phyloP scores from a whole-genome alignment of 30 jellyfish, hydroid and myxozoan genomes.

The Nemopilema nomurai region DNA sequence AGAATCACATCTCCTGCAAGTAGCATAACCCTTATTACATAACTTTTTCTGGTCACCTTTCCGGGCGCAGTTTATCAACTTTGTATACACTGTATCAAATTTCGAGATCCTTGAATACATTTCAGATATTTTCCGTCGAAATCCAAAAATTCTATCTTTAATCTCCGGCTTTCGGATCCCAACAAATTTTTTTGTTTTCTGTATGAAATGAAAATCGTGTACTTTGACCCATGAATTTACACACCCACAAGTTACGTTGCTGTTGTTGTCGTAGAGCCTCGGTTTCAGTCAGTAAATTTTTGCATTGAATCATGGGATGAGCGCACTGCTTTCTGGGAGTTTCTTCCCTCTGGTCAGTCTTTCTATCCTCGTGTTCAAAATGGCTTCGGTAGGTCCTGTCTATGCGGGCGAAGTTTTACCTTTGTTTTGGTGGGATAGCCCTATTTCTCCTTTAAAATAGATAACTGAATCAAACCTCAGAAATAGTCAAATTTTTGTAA shows the following conservation, averaged over 20 bases:
- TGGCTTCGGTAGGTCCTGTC: conserved; percentile 51
- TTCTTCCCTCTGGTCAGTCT: conserved; percentile 21
- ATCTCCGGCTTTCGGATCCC: not conserved
- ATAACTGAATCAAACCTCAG: too few relatives aligned
- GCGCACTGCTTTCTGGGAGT: conserved; percentile 57
- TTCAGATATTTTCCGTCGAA: not conserved
- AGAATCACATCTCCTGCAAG: conserved; percentile 2
- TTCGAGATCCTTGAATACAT: conserved; percentile 3
- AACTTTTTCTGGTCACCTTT: not conserved
- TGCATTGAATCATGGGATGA: not conserved
- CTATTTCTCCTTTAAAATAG: not conserved
- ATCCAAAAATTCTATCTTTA: too few relatives aligned
- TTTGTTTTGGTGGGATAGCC: not conserved
- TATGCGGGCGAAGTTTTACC: not conserved
- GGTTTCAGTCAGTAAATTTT: not conserved
- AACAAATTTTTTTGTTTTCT: not conserved
- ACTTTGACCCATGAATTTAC: conserved; percentile 27
- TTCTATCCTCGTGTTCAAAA: conserved; percentile 74
- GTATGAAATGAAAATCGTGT: not conserved
- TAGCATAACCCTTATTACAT: not conserved
- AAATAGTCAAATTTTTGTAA: too few relatives aligned
- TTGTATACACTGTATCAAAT: not conserved
- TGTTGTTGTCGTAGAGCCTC: conserved; percentile 20
- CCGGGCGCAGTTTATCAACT: not conserved
- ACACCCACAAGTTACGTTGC: conserved; percentile 19